phyloP scores from a whole-genome alignment of 2,888 invertebrate species.

The Halictus ligatus region DNA sequence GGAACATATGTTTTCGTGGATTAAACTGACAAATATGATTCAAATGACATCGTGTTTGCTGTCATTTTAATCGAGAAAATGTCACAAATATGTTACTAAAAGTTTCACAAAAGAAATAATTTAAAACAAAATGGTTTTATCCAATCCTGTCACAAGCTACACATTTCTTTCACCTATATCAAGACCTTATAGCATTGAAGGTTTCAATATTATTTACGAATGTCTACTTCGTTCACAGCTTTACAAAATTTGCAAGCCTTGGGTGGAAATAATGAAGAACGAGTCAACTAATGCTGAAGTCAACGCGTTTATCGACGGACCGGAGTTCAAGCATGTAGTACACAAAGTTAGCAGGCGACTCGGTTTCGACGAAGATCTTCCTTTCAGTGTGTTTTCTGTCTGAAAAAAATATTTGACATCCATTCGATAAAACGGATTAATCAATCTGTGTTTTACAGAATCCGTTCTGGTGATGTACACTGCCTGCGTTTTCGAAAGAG shows the following conservation, averaged over 20 bases:
- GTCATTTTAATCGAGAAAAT: not conserved
- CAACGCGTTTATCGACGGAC: conserved; percentile 82
- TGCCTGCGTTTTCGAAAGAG: conserved; percentile 91
- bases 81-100: not conserved
- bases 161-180: not conserved
- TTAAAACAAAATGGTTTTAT: not conserved
- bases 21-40: not conserved
- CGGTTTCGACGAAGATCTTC: conserved; percentile 86
- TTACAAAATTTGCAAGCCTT: conserved; percentile 21
- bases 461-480: conserved; percentile 88
- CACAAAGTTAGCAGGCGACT: conserved; percentile 87
- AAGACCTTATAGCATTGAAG: not conserved
- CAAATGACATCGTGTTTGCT: too few relatives aligned
- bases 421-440: not conserved
- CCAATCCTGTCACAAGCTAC: not conserved
- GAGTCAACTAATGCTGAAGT: conserved; percentile 79
- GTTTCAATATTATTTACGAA: not conserved
- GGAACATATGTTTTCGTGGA: not conserved
- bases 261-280: conserved; percentile 82
- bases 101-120: not conserved
- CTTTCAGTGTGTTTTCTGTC: conserved; percentile 30
- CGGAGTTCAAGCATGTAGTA: conserved; percentile 83
- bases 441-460: conserved; percentile 64
- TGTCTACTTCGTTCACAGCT: not conserved
- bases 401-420: not conserved